Evolutionary conservation across 2,113 vertebrate genomes (phyloP).

Genomic region (Pica pica): DNA sequence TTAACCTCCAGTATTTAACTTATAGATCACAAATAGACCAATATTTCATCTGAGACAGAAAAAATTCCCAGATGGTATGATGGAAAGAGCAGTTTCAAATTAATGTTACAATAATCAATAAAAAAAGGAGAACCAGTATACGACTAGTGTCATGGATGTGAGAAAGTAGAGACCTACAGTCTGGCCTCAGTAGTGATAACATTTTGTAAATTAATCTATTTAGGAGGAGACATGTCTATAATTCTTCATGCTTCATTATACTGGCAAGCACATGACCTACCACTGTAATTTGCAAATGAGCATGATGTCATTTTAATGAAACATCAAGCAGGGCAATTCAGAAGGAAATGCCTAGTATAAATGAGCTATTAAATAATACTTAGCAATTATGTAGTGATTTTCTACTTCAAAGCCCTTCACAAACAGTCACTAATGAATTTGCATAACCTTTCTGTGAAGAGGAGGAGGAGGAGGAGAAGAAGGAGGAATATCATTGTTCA

Average conservation of each 20-base stretch:
- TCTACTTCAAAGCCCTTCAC: conserved; percentile 51
- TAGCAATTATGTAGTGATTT: conserved; percentile 50
- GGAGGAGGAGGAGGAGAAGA: neutral
- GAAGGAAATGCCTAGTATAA: conserved; percentile 32
- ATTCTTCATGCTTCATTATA: conserved; percentile 36
- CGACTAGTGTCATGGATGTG: neutral
- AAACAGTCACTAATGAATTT: conserved; percentile 50
- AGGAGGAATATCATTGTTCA: neutral
- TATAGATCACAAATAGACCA: neutral
- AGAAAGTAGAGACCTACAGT: neutral
- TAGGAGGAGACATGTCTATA: neutral
- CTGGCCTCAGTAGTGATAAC: neutral
- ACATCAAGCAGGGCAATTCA: conserved; percentile 41
- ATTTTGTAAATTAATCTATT: conserved; percentile 33
- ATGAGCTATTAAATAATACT: conserved; percentile 54
- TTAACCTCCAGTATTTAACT: neutral
- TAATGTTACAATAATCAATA: neutral
- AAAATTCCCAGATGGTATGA: neutral
- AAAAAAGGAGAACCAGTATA: neutral
- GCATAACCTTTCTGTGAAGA: neutral
- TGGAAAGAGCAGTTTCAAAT: neutral
- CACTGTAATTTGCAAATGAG: conserved; percentile 31
- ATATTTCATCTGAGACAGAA: neutral
- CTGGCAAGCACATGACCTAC: neutral
- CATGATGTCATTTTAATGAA: conserved; percentile 59